phyloP scores from a whole-genome alignment of 2,888 invertebrate genomes.

The Bursaphelenchus okinawaensis region DNA sequence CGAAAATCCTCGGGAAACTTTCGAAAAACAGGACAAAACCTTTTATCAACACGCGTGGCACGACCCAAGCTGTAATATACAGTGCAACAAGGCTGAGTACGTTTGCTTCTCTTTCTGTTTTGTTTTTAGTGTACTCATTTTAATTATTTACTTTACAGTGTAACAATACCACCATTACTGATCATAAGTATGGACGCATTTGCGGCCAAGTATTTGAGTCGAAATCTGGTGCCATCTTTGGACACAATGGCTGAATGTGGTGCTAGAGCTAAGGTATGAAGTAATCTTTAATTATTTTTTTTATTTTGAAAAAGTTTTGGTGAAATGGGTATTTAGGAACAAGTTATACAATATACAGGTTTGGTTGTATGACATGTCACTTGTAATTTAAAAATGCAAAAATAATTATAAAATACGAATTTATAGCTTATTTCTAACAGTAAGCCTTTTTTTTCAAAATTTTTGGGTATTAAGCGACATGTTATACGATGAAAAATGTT shows the following conservation, averaged over 20 bases:
- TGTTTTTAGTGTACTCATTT: too few relatives aligned
- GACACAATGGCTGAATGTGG: conserved; percentile 46
- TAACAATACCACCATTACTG: conserved; percentile 33
- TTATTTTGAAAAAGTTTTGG: too few relatives aligned
- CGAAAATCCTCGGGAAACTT: background rate
- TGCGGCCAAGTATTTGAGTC: conserved; percentile 39
- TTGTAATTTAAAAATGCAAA: too few relatives aligned
- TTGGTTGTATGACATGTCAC: too few relatives aligned
- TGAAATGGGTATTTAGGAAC: too few relatives aligned
- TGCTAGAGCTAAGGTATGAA: conserved; percentile 32
- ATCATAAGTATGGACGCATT: conserved; percentile 47
- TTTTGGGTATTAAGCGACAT: too few relatives aligned
- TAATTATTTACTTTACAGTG: too few relatives aligned
- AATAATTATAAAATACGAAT: too few relatives aligned
- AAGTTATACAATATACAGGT: too few relatives aligned
- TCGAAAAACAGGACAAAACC: background rate
- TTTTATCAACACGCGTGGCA: conserved; percentile 22
- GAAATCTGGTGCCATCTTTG: conserved; percentile 39
- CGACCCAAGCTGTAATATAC: conserved; percentile 22
- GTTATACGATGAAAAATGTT: too few relatives aligned
- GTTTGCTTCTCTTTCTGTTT: conserved; percentile 12
- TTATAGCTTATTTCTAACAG: too few relatives aligned
- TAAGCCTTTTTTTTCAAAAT: too few relatives aligned
- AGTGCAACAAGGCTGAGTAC: conserved; percentile 30
- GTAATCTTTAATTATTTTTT: background rate